Percentiles rank a stretch among this genome's conserved stretches.
These are phyloP conservation scores for Periplaneta americana DNA, from an alignment of 1,140 invertebrate genomes.

Conservation along the genomic window DNA sequence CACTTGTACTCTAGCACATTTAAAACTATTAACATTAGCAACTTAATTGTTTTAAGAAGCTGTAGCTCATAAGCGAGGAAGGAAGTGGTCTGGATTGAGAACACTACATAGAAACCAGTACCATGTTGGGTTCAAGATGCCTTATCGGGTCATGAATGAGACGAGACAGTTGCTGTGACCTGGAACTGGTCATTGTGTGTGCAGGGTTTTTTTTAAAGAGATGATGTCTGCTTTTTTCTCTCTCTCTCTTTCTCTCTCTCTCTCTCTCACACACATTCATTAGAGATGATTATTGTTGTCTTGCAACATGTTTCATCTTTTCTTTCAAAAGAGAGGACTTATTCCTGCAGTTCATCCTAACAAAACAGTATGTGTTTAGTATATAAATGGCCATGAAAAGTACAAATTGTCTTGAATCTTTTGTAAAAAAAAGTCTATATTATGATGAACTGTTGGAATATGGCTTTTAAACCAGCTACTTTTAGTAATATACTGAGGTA, in stretches of 20 bases:
- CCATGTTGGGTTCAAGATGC: not conserved
- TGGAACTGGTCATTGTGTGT: not conserved
- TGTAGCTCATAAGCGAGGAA: not conserved
- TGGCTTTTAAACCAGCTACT: slow-evolving; percentile 1
- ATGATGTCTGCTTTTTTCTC: not conserved
- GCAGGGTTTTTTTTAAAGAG: not conserved
- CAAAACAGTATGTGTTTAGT: not conserved
- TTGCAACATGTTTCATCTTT: not conserved
- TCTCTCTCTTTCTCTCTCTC: too few species aligned
- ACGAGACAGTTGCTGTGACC: not conserved
- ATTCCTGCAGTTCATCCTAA: not conserved
- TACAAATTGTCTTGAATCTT: slow-evolving; percentile 9
- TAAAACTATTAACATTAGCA: not conserved
- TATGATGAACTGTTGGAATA: not conserved
- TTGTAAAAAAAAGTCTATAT: not conserved
- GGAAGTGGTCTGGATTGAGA: not conserved
- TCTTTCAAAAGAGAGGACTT: not conserved
- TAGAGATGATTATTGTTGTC: not conserved
- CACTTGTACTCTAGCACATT: slow-evolving; percentile 9
- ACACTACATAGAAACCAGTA: not conserved
- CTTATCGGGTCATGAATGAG: not conserved
- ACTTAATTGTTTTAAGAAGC: not conserved
- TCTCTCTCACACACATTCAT: not conserved
- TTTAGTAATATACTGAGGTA: not conserved
- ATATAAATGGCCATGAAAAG: not conserved